Evolutionary conservation across 2,113 vertebrate genomes (phyloP).

Genomic region (Cryptomyrus ogoouensis): DNA sequence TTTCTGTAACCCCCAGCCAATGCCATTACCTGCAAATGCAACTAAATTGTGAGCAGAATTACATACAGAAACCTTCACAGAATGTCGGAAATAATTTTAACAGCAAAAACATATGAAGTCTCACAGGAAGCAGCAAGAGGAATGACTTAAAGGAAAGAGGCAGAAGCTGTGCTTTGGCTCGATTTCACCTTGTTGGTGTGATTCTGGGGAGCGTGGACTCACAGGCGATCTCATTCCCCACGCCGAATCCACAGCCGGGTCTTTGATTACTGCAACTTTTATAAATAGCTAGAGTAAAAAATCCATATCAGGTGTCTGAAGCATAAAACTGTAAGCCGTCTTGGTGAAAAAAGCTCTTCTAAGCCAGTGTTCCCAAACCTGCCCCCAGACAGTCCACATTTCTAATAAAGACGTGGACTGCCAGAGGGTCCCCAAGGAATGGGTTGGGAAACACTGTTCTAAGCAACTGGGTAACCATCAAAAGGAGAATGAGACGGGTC

Average conservation of each 20-base stretch:
- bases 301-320: neutral
- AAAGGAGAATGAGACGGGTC: neutral
- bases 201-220: neutral
- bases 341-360: neutral
- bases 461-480: neutral
- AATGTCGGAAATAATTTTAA: neutral
- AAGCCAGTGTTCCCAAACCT: neutral
- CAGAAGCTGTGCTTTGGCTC: neutral
- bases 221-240: neutral
- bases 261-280: neutral
- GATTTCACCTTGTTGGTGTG: neutral
- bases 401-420: neutral
- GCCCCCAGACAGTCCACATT: neutral
- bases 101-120: neutral
- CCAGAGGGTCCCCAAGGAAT: neutral
- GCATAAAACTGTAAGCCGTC: neutral
- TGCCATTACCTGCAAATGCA: neutral
- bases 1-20: neutral
- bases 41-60: neutral
- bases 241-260: neutral
- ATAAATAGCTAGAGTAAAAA: neutral
- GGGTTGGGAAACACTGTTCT: neutral
- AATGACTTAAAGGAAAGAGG: neutral
- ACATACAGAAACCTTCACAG: neutral
- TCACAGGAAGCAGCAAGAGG: neutral